Evolutionary conservation across 2,797 vertebrate species (phyloP).

Genomic region (Macropus fuliginosus): DNA sequence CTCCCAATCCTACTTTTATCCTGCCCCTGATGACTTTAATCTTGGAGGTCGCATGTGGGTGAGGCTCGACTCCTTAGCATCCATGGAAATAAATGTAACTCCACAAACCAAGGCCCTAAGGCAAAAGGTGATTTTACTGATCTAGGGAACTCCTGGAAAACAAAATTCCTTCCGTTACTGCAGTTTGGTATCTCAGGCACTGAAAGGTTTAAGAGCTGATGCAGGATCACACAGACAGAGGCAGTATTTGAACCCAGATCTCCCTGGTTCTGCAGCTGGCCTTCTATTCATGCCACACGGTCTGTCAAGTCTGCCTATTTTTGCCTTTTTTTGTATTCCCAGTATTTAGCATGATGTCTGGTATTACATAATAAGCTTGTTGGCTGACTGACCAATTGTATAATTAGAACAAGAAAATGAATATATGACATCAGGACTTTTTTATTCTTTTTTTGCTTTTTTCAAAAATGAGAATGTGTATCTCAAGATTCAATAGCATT

Average conservation of each 20-base stretch:
- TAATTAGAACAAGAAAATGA: not conserved
- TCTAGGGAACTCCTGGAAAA: not conserved
- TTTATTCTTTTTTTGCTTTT: not conserved
- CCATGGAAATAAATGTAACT: not conserved
- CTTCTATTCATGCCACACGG: not conserved
- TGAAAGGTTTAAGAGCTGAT: not conserved
- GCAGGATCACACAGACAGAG: not conserved
- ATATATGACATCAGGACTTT: not conserved
- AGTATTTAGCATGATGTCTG: not conserved
- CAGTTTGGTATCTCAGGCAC: not conserved
- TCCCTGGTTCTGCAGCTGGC: not conserved
- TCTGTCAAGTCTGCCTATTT: not conserved
- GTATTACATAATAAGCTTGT: not conserved
- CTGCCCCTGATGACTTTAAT: not conserved
- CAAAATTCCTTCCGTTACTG: not conserved
- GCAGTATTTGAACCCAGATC: not conserved
- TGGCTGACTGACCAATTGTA: not conserved
- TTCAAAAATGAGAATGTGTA: not conserved
- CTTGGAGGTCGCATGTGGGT: not conserved
- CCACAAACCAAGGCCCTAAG: not conserved
- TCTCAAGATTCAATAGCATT: not conserved
- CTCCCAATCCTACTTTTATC: not conserved
- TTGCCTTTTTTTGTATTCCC: not conserved
- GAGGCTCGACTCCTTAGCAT: not conserved
- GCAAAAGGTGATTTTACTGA: not conserved